Percentiles rank a stretch among this genome's conserved stretches.
These are phyloP conservation scores for Napeogenes sylphis DNA, from an alignment of 2,888 invertebrate genomes.

Conservation along the genomic window DNA sequence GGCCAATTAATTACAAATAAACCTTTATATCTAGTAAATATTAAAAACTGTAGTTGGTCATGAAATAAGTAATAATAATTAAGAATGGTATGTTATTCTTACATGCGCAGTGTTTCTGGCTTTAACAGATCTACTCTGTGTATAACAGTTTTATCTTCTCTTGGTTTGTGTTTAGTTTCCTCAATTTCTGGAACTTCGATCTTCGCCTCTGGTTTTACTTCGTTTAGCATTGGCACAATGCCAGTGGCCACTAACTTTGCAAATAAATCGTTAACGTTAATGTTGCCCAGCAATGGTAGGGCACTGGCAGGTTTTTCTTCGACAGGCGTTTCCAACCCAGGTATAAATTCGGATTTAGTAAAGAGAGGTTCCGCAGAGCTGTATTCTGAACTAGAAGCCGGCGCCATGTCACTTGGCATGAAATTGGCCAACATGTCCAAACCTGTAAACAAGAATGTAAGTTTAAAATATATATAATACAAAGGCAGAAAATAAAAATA, in stretches of 20 bases:
- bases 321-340: slow-evolving; percentile 56
- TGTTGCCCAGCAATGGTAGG: slow-evolving; percentile 51
- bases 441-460: slow-evolving; percentile 46
- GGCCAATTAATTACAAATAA: too few species aligned
- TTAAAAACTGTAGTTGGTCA: too few species aligned
- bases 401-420: slow-evolving; percentile 79
- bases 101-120: slow-evolving; percentile 86
- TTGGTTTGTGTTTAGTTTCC: slow-evolving; percentile 45
- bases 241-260: slow-evolving; percentile 90
- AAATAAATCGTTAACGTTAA: slow-evolving; percentile 90
- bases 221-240: slow-evolving; percentile 49
- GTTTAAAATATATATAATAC: too few species aligned
- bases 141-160: slow-evolving; percentile 64
- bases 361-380: slow-evolving; percentile 69
- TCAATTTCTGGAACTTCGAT: slow-evolving; percentile 40
- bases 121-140: slow-evolving; percentile 82
- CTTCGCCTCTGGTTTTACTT: slow-evolving; percentile 42
- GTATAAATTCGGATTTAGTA: slow-evolving; percentile 52
- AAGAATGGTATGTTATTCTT: slow-evolving; percentile 46
- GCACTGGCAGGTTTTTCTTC: slow-evolving; percentile 54
- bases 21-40: too few species aligned
- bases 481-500: too few species aligned
- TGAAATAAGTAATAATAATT: not conserved
- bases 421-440: slow-evolving; percentile 82
- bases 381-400: slow-evolving; percentile 77